phyloP scores from a whole-genome alignment of 2,888 invertebrate genomes.

The Latrodectus hesperus region DNA sequence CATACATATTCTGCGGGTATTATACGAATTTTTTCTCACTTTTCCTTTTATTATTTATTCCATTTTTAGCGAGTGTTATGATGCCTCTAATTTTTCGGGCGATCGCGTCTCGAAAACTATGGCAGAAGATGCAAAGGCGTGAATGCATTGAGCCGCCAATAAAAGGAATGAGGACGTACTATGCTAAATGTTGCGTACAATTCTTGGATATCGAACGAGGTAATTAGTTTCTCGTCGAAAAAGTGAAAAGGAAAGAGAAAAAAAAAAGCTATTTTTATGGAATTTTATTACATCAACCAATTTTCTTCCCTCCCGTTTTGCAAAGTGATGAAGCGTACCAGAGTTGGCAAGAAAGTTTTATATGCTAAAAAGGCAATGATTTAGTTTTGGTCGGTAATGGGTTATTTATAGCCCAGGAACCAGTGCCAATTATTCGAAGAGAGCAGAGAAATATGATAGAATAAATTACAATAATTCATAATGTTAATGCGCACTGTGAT shows the following conservation, averaged over 20 bases:
- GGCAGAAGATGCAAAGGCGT: slow-evolving; percentile 6
- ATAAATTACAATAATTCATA: too few relatives aligned
- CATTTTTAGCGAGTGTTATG: slow-evolving; percentile 25
- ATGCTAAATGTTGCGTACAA: slow-evolving; percentile 60
- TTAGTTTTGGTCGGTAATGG: too few relatives aligned
- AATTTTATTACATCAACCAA: neutral
- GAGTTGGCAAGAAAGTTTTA: too few relatives aligned
- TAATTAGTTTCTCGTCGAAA: slow-evolving; percentile 11
- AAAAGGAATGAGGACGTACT: slow-evolving; percentile 10
- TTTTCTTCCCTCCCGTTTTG: too few relatives aligned
- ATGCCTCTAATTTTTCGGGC: slow-evolving; percentile 51
- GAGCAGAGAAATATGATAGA: too few relatives aligned
- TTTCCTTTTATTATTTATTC: slow-evolving; percentile 26
- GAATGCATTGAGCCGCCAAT: slow-evolving; percentile 22
- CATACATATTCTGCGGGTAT: neutral
- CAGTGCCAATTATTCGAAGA: too few relatives aligned
- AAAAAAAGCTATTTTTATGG: neutral
- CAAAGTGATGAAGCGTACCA: too few relatives aligned
- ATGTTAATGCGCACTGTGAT: too few relatives aligned
- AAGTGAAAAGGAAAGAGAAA: neutral
- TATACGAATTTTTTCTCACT: slow-evolving; percentile 10
- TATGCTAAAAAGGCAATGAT: too few relatives aligned
- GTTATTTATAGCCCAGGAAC: too few relatives aligned
- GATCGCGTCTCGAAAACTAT: slow-evolving; percentile 34
- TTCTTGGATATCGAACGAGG: slow-evolving; percentile 17